phyloP scores from a whole-genome alignment of 2,797 vertebrate genomes.

The Poeciliopsis infans region DNA sequence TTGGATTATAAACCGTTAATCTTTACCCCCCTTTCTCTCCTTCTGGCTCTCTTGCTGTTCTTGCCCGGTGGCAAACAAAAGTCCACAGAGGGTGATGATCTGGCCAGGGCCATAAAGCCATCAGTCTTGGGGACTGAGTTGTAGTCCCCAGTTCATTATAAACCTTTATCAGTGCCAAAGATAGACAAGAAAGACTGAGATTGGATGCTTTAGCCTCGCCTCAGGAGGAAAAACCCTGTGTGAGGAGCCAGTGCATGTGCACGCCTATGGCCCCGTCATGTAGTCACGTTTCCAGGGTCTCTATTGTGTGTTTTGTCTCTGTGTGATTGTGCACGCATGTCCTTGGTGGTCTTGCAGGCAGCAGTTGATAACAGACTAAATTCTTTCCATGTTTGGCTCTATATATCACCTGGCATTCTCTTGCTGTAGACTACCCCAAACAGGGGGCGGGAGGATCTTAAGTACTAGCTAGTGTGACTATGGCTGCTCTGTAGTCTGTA shows the following conservation, averaged over 20 bases:
- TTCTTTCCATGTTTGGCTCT: conserved; percentile 73
- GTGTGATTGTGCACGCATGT: conserved; percentile 14
- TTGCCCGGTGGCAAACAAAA: conserved; percentile 70
- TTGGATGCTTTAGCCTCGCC: conserved; percentile 73
- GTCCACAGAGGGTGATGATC: conserved; percentile 76
- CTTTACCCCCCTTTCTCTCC: conserved; percentile 36
- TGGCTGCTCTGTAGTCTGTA: conserved; percentile 67
- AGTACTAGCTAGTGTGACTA: conserved; percentile 68
- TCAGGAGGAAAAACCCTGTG: conserved; percentile 65
- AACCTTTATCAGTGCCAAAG: conserved; percentile 78
- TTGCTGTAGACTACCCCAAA: conserved; percentile 52
- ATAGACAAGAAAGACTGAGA: conserved; percentile 79
- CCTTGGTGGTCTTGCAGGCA: conserved; percentile 57
- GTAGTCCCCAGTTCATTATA: conserved; percentile 78
- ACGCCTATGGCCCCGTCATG: conserved; percentile 52
- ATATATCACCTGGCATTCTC: conserved; percentile 62
- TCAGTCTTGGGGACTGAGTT: conserved; percentile 68
- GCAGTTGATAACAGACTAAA: conserved; percentile 72
- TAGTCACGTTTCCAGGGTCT: conserved; percentile 57
- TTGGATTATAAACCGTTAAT: conserved; percentile 79
- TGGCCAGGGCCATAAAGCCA: conserved; percentile 73
- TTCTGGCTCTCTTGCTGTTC: conserved; percentile 41
- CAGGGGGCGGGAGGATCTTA: conserved; percentile 36
- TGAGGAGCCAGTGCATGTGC: conserved; percentile 47
- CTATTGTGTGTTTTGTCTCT: conserved; percentile 38